A percentile compares a stretch with the other conserved stretches of the same genome.
phyloP scores from a whole-genome alignment of 2,113 vertebrate genomes.

The Rhabdornis inornatus region DNA sequence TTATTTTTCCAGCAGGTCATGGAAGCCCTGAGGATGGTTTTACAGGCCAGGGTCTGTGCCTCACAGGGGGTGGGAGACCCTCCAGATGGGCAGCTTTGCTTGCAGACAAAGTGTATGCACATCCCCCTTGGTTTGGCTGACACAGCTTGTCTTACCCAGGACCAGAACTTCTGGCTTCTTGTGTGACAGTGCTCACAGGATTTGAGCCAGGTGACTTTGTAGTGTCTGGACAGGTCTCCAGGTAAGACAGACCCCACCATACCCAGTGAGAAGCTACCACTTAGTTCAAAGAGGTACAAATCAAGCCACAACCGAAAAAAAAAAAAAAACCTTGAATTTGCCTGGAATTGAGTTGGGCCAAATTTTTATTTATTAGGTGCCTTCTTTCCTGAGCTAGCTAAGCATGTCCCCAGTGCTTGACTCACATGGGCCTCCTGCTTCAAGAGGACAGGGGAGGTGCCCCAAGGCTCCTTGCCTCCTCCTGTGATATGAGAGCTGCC shows the following conservation, averaged over 20 bases:
- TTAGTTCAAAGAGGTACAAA: neutral
- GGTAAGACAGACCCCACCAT: neutral
- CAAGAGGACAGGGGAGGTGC: neutral
- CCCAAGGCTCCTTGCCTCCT: neutral
- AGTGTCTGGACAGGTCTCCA: neutral
- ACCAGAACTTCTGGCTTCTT: neutral
- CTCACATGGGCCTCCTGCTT: neutral
- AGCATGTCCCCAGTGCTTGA: neutral
- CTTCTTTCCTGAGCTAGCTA: conserved; percentile 39
- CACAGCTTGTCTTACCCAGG: neutral
- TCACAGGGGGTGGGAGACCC: neutral
- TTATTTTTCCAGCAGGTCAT: neutral
- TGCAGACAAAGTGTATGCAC: neutral
- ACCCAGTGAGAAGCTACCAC: neutral
- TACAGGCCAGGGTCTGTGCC: neutral
- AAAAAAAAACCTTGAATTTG: neutral
- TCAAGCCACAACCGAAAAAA: neutral
- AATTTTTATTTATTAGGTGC: neutral
- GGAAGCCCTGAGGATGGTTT: neutral
- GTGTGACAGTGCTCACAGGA: neutral
- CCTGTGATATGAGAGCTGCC: neutral
- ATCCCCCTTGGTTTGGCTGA: neutral
- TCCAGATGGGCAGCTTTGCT: neutral
- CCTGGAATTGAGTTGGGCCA: neutral
- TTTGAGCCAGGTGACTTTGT: neutral